Evolutionary conservation across 2,797 vertebrate genomes (phyloP).

Genomic region (Arrhamphus sclerolepis): DNA sequence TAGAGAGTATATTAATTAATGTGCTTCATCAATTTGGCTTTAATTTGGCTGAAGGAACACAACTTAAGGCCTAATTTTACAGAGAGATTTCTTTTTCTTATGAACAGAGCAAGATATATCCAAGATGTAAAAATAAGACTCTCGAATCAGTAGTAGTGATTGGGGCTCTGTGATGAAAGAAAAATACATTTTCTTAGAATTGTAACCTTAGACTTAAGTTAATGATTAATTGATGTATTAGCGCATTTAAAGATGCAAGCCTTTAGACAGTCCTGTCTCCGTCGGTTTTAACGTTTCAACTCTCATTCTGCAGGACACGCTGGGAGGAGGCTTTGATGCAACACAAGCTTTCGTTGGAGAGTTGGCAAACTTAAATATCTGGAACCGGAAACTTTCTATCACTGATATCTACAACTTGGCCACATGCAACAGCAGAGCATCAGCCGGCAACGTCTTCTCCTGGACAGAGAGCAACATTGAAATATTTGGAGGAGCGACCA

Average conservation of each 20-base stretch:
- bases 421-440: constrained; percentile 90
- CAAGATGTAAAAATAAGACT: neutral
- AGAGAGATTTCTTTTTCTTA: neutral
- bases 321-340: constrained; percentile 94
- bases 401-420: constrained; percentile 92
- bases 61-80: neutral
- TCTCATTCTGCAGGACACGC: constrained; percentile 83
- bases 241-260: too few relatives aligned
- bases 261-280: too few relatives aligned
- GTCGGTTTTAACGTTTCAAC: neutral
- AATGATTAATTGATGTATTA: too few relatives aligned
- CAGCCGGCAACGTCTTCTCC: constrained; percentile 89
- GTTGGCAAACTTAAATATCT: constrained; percentile 92
- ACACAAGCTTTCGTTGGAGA: constrained; percentile 94
- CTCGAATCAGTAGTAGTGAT: neutral
- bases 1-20: neutral
- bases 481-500: constrained; percentile 92
- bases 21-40: neutral
- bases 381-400: constrained; percentile 90
- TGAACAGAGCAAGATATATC: neutral
- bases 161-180: too few relatives aligned
- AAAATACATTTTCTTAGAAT: too few relatives aligned
- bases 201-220: too few relatives aligned
- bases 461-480: constrained; percentile 94
- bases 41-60: neutral